Evolutionary conservation across 1,140 invertebrate genomes (phyloP).

Genomic region (Musca domestica): DNA sequence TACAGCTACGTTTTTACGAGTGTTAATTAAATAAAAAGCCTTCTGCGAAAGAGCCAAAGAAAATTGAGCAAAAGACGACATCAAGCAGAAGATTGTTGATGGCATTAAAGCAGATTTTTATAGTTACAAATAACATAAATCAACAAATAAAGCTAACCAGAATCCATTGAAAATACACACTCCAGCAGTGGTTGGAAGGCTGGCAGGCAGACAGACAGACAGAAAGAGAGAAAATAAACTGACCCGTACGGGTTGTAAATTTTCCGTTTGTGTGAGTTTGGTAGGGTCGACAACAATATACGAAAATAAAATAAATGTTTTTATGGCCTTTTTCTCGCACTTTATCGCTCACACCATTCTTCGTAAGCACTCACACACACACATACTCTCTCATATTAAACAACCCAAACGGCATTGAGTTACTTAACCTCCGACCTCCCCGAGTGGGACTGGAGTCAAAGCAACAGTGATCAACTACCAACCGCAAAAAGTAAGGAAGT

Average conservation of each 20-base stretch:
- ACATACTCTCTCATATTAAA: not conserved
- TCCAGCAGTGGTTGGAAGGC: not conserved
- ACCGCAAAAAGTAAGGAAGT: conserved; percentile 1
- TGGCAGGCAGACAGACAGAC: not conserved
- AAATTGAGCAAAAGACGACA: not conserved
- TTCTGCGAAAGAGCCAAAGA: not conserved
- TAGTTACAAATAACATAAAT: conserved; percentile 6
- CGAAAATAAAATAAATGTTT: conserved; percentile 2
- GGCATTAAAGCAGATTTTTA: too few relatives aligned
- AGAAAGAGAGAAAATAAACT: not conserved
- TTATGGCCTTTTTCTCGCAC: conserved; percentile 10
- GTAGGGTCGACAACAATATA: too few relatives aligned
- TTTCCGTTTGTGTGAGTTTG: too few relatives aligned
- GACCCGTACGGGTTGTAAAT: conserved; percentile 1
- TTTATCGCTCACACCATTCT: not conserved
- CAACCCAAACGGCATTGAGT: too few relatives aligned
- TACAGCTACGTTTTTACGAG: too few relatives aligned
- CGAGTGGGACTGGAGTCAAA: too few relatives aligned
- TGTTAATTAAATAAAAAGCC: conserved; percentile 21
- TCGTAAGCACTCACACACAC: not conserved
- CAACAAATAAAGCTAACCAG: conserved; percentile 17
- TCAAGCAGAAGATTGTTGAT: too few relatives aligned
- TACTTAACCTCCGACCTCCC: too few relatives aligned
- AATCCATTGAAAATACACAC: not conserved
- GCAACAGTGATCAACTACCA: not conserved